These are phyloP conservation scores for Megastigmus dorsalis DNA, from an alignment of 2,888 invertebrate genomes.

Conservation along the genomic window DNA sequence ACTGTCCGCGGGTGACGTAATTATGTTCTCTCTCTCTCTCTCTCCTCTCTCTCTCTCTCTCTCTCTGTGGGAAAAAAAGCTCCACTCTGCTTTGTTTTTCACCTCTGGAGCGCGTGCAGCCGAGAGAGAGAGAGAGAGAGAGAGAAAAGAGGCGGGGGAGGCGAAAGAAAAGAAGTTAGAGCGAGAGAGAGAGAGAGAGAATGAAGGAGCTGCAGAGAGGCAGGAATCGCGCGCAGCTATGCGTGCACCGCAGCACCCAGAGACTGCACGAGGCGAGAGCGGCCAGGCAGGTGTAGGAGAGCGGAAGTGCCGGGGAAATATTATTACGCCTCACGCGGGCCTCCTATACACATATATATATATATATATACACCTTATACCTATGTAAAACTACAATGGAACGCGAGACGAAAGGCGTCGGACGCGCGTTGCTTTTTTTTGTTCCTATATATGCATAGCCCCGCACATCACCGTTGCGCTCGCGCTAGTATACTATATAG, in stretches of 20 bases:
- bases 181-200: slow-evolving; percentile 6
- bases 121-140: slow-evolving; percentile 33
- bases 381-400: slow-evolving; percentile 18
- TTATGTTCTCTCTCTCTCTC: slow-evolving; percentile 32
- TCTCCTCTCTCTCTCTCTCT: background rate
- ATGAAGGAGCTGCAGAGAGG: background rate
- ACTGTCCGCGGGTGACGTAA: slow-evolving; percentile 53
- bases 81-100: slow-evolving; percentile 26
- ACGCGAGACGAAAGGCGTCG: background rate
- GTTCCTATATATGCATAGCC: too few relatives aligned
- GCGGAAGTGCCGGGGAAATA: slow-evolving; percentile 39
- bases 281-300: background rate
- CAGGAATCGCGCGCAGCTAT: slow-evolving; percentile 1
- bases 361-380: too few relatives aligned
- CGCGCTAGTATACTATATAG: too few relatives aligned
- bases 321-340: slow-evolving; percentile 49
- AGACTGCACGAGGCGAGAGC: too few relatives aligned
- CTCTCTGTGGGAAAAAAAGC: slow-evolving; percentile 35
- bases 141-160: background rate
- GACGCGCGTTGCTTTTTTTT: slow-evolving; percentile 45
- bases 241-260: too few relatives aligned
- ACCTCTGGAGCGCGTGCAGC: slow-evolving; percentile 27
- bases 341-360: too few relatives aligned
- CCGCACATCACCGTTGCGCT: too few relatives aligned
- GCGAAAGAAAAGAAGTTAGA: slow-evolving; percentile 2